These are phyloP conservation scores for Philaethria dido DNA, from an alignment of 2,888 invertebrate genomes.

Conservation along the genomic window DNA sequence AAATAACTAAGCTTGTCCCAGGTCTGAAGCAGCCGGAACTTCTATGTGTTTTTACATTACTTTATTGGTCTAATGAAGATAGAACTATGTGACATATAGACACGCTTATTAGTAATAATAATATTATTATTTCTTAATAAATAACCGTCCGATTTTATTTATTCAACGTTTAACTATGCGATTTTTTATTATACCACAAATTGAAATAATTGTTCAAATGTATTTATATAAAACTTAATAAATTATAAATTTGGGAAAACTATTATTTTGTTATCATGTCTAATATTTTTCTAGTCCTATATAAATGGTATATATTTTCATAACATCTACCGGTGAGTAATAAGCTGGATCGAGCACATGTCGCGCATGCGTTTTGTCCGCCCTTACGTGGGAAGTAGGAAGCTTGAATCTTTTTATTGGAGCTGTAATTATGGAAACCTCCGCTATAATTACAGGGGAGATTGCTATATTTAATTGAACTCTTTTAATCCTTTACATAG, in stretches of 20 bases:
- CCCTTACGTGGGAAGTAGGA: conserved; percentile 78
- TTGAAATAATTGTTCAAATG: too few species aligned
- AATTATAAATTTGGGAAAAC: not conserved
- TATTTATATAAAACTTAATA: not conserved
- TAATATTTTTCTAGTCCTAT: conserved; percentile 45
- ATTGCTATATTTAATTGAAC: conserved; percentile 82
- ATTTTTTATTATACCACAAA: not conserved
- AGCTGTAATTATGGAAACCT: conserved; percentile 79
- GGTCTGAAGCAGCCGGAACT: conserved; percentile 62
- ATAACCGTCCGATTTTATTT: not conserved
- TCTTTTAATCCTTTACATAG: conserved; percentile 60
- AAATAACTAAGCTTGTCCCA: conserved; percentile 65
- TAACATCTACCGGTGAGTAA: conserved; percentile 64
- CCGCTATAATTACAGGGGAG: conserved; percentile 80
- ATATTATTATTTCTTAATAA: not conserved
- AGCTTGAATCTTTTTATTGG: conserved; percentile 79
- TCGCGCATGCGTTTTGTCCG: conserved; percentile 58
- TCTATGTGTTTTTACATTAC: conserved; percentile 57
- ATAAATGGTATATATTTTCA: conserved; percentile 58
- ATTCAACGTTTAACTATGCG: not conserved
- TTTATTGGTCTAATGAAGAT: conserved; percentile 52
- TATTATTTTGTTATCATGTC: not conserved
- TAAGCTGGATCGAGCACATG: conserved; percentile 79
- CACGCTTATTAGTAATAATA: not conserved
- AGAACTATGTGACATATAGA: conserved; percentile 33